Evolutionary conservation across 2,888 invertebrate species (phyloP).

Genomic region (Drosophila crucigera): DNA sequence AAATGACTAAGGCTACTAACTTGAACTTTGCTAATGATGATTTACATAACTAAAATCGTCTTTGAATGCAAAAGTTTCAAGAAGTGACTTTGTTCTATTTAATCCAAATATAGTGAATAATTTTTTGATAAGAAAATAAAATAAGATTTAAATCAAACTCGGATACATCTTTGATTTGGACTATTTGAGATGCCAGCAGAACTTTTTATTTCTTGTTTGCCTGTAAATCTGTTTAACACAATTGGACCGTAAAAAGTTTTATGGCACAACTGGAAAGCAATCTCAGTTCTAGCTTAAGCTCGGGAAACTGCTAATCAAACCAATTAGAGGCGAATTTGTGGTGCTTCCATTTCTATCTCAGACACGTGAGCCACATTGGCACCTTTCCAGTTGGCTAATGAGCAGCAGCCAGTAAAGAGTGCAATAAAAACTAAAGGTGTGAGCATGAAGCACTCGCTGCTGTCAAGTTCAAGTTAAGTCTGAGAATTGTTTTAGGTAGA

Average conservation of each 20-base stretch:
- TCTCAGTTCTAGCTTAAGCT: slow-evolving; percentile 3
- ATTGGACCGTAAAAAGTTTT: slow-evolving; percentile 29
- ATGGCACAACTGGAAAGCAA: slow-evolving; percentile 18
- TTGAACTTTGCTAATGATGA: slow-evolving; percentile 1
- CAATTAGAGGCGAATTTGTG: slow-evolving; percentile 40
- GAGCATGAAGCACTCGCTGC: slow-evolving; percentile 53
- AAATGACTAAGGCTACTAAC: slow-evolving; percentile 21
- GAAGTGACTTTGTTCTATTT: not conserved
- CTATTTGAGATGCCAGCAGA: not conserved
- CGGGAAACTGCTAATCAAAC: slow-evolving; percentile 40
- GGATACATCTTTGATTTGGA: not conserved
- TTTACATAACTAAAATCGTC: slow-evolving; percentile 16
- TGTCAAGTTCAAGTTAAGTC: slow-evolving; percentile 76
- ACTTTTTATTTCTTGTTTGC: not conserved
- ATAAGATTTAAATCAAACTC: not conserved
- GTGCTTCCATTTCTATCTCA: slow-evolving; percentile 14
- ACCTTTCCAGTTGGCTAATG: slow-evolving; percentile 56
- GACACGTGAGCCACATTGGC: slow-evolving; percentile 36
- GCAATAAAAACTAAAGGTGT: slow-evolving; percentile 55
- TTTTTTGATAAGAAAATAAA: not conserved
- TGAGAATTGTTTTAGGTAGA: slow-evolving; percentile 67
- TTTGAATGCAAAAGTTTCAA: not conserved
- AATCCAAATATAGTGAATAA: not conserved
- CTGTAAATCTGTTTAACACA: slow-evolving; percentile 22
- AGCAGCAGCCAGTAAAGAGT: slow-evolving; percentile 42